Evolutionary conservation across 2,888 invertebrate species (phyloP).

Genomic region (Mimachlamys varia): DNA sequence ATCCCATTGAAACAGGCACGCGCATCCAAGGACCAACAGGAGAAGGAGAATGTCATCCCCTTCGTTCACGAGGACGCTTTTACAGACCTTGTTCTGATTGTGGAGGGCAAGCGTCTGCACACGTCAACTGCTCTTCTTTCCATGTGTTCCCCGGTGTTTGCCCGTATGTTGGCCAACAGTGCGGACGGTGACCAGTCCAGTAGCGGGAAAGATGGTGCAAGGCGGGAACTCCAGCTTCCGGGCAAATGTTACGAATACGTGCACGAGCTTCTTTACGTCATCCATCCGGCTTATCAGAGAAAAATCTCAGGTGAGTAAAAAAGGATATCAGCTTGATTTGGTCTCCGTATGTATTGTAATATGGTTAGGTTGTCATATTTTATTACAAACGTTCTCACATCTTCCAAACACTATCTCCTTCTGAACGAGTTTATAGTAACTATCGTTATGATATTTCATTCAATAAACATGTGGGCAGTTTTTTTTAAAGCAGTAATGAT

Average conservation of each 20-base stretch:
- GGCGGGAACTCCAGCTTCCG: slow-evolving; percentile 44
- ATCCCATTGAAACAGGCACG: neutral
- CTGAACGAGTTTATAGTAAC: too few species aligned
- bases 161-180: slow-evolving; percentile 46
- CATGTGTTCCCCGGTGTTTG: slow-evolving; percentile 51
- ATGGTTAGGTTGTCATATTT: too few species aligned
- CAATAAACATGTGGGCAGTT: too few species aligned
- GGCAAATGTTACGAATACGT: slow-evolving; percentile 48
- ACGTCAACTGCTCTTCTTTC: slow-evolving; percentile 48
- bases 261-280: slow-evolving; percentile 48
- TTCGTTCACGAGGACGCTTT: slow-evolving; percentile 51
- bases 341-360: too few species aligned
- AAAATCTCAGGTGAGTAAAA: slow-evolving; percentile 43
- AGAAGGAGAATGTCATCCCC: slow-evolving; percentile 37
- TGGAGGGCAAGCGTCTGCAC: slow-evolving; percentile 49
- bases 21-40: neutral
- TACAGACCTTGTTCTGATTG: slow-evolving; percentile 47
- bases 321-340: neutral
- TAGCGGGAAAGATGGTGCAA: slow-evolving; percentile 43
- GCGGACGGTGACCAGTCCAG: slow-evolving; percentile 45
- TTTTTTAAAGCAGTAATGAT: too few species aligned
- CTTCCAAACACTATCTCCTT: too few species aligned
- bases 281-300: slow-evolving; percentile 51
- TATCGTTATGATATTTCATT: too few species aligned
- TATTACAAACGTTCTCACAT: too few species aligned